A percentile compares a stretch with the other conserved stretches of the same genome.
These are phyloP conservation scores for Bos javanicus DNA, from an alignment of 2,113 vertebrate genomes.

Conservation along the genomic window DNA sequence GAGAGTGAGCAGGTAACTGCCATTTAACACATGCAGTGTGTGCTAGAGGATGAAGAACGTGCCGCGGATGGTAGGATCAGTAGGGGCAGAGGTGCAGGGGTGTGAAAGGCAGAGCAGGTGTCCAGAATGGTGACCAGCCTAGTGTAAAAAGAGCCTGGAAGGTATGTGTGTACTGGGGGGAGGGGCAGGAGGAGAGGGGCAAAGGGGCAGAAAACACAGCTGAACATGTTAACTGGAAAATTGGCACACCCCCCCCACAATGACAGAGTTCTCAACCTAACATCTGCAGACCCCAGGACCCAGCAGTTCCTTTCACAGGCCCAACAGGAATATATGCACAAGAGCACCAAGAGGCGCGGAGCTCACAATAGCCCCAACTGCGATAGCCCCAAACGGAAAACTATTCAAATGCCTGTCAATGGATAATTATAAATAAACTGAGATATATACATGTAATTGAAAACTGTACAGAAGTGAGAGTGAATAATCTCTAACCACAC, in stretches of 20 bases:
- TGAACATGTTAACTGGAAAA: not conserved
- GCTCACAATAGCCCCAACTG: too few relatives aligned
- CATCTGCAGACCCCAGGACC: not conserved
- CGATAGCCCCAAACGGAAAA: not conserved
- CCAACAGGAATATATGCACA: accelerated
- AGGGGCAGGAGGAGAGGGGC: accelerated
- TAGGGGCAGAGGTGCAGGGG: not conserved
- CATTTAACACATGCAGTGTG: accelerated
- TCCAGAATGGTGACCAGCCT: not conserved
- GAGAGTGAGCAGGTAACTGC: not conserved
- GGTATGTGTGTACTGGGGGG: not conserved
- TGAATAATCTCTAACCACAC: not conserved
- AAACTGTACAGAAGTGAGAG: not conserved
- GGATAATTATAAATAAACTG: not conserved
- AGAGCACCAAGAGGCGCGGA: too few relatives aligned
- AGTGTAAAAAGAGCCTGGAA: not conserved
- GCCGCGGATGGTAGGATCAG: accelerated
- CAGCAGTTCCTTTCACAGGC: too few relatives aligned
- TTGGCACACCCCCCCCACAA: not conserved
- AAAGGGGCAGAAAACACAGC: not conserved
- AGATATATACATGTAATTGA: accelerated
- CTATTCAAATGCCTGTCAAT: not conserved
- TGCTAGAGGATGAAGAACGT: not conserved
- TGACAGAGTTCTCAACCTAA: not conserved
- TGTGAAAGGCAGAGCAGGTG: not conserved